Conservation (phyloP, 30 jellyfish, hydroid and myxozoan genomes). For the Pseudorhiza aurosa region DNA sequence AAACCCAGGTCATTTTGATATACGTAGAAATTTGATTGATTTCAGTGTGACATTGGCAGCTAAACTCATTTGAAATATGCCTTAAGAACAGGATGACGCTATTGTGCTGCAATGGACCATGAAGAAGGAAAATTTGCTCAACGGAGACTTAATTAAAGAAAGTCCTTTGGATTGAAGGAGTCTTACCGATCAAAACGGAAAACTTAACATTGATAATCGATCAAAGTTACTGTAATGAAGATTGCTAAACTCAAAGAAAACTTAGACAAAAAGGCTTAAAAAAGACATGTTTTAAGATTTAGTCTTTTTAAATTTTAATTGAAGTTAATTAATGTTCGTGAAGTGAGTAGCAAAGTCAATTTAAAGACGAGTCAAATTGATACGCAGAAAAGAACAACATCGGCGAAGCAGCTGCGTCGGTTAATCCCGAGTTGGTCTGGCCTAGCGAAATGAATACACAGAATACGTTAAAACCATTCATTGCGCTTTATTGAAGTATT, state of each 20-base stretch:
- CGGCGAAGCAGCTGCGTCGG: conserved; percentile 49
- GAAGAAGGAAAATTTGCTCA: background rate
- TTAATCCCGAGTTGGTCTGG: conserved; percentile 42
- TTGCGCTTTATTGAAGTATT: conserved; percentile 54
- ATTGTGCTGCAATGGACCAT: background rate
- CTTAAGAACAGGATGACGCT: too few species aligned
- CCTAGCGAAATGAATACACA: conserved; percentile 44
- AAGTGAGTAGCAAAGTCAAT: conserved; percentile 71
- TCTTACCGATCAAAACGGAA: background rate
- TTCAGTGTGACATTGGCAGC: too few species aligned
- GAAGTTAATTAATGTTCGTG: conserved; percentile 47
- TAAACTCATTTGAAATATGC: too few species aligned
- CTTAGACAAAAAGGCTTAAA: conserved; percentile 17
- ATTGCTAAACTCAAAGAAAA: conserved; percentile 8
- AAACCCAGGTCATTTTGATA: too few species aligned
- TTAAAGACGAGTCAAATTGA: conserved; percentile 57
- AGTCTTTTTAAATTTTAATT: conserved; percentile 44
- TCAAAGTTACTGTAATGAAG: conserved; percentile 20
- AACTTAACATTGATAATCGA: conserved; percentile 17
- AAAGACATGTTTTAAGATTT: conserved; percentile 8
- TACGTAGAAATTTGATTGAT: too few species aligned
- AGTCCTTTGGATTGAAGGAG: background rate
- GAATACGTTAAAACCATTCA: conserved; percentile 67
- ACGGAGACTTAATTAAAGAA: background rate
- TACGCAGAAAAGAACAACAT: conserved; percentile 72